Conservation (phyloP, 1,140 invertebrate genomes). For the Drosophila albomicans region DNA sequence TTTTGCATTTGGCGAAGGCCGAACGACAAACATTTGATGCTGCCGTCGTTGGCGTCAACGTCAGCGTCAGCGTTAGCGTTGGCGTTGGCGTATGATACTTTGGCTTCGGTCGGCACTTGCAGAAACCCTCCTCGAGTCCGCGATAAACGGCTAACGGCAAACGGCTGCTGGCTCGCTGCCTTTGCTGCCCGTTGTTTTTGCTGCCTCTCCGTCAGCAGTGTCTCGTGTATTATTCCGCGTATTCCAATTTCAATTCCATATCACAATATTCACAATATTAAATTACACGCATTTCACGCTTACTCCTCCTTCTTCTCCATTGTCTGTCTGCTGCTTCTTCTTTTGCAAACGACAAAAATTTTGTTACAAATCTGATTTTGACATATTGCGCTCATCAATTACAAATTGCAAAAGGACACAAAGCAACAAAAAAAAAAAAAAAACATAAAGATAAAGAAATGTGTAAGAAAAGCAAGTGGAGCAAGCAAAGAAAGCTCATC, state of each 20-base stretch:
- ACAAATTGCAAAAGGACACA: neutral
- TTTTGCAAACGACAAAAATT: too few relatives aligned
- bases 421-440: too few relatives aligned
- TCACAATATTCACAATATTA: constrained; percentile 23
- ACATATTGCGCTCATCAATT: neutral
- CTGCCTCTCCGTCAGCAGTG: constrained; percentile 5
- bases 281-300: constrained; percentile 26
- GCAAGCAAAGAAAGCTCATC: neutral
- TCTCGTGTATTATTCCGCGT: neutral
- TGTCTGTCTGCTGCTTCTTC: too few relatives aligned
- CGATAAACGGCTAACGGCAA: constrained; percentile 45
- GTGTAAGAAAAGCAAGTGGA: neutral
- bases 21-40: constrained; percentile 44
- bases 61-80: neutral
- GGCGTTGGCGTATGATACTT: constrained; percentile 38
- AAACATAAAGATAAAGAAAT: too few relatives aligned
- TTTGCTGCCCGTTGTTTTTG: neutral
- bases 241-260: constrained; percentile 21
- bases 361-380: constrained; percentile 12
- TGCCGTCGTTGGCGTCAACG: constrained; percentile 13
- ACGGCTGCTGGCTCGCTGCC: constrained; percentile 28
- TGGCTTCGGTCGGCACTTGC: constrained; percentile 27
- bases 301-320: too few relatives aligned
- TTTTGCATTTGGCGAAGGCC: constrained; percentile 53
- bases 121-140: constrained; percentile 48